These are phyloP conservation scores for Nymphicus hollandicus DNA, from an alignment of 2,113 vertebrate genomes.

Conservation along the genomic window DNA sequence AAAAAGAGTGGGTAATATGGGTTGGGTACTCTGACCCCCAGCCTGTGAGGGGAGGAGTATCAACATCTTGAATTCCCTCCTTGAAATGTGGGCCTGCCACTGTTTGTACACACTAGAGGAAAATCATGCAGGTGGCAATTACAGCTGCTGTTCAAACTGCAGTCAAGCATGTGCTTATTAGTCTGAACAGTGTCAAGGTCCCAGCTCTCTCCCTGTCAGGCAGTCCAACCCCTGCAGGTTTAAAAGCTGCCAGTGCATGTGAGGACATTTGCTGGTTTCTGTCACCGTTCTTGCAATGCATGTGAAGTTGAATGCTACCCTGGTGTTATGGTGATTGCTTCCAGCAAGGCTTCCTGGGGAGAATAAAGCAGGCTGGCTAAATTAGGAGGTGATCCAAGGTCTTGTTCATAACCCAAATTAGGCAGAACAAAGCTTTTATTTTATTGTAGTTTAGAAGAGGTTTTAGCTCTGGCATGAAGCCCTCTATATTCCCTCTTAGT, in stretches of 20 bases:
- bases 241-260: neutral
- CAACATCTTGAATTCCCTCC: neutral
- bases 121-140: neutral
- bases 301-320: neutral
- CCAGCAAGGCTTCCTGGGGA: neutral
- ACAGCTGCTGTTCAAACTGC: neutral
- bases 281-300: neutral
- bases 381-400: neutral
- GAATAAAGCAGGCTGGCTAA: neutral
- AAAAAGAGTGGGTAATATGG: neutral
- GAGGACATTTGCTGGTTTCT: neutral
- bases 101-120: neutral
- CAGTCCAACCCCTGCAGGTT: neutral
- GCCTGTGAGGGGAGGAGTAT: neutral
- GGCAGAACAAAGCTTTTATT: neutral
- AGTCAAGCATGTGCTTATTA: slow-evolving; percentile 18
- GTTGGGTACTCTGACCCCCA: neutral
- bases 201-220: neutral
- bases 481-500: neutral
- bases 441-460: neutral
- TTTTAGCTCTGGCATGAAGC: neutral
- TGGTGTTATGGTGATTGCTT: neutral
- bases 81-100: neutral
- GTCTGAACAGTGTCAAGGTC: neutral
- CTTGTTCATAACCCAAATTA: neutral